Evolutionary conservation across 2,113 vertebrate species (phyloP).

Genomic region (Nothocercus nigrocapillus): DNA sequence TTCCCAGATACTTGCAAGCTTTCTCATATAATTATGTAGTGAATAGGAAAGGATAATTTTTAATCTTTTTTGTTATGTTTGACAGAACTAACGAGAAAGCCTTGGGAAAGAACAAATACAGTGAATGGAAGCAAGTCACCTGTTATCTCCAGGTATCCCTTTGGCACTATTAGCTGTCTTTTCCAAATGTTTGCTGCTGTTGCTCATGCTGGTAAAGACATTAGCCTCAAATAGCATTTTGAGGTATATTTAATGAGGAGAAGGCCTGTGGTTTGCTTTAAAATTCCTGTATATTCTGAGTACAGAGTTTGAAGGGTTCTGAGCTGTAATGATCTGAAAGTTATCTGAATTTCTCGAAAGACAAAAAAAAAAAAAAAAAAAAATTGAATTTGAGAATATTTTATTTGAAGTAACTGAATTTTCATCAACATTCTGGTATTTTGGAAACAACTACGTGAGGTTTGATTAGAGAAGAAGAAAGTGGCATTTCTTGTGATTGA

Average conservation of each 20-base stretch:
- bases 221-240: not conserved
- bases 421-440: not conserved
- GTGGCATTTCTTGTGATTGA: not conserved
- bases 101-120: conserved; percentile 96
- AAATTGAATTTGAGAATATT: not conserved
- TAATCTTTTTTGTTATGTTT: conserved; percentile 31
- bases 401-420: not conserved
- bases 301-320: not conserved
- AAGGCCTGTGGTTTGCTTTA: not conserved
- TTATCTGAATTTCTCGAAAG: not conserved
- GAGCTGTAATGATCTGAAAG: not conserved
- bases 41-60: not conserved
- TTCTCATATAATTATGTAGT: not conserved
- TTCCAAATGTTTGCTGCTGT: not conserved
- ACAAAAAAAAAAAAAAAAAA: not conserved
- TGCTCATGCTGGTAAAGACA: not conserved
- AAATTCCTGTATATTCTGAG: not conserved
- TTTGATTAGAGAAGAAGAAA: not conserved
- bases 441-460: not conserved
- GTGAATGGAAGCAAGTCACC: conserved; percentile 99
- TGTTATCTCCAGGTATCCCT: conserved; percentile 93
- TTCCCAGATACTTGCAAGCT: not conserved
- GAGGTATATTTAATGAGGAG: not conserved
- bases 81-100: conserved; percentile 95
- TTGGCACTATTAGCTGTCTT: not conserved